Evolutionary conservation across 2,797 vertebrate genomes (phyloP).

Genomic region (Halcyon smyrnensis): DNA sequence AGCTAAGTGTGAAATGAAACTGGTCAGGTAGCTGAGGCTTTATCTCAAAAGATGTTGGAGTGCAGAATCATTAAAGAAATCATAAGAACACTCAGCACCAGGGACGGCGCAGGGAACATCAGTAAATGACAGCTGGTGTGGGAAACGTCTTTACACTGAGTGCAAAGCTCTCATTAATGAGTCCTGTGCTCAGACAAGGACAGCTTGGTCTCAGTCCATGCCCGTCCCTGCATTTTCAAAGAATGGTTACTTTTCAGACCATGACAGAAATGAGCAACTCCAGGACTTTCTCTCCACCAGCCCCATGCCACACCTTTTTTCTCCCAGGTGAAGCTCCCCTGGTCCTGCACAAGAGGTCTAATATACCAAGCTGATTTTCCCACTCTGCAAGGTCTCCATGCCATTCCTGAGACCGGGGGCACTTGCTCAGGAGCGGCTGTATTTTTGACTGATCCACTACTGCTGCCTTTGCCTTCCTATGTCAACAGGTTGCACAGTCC

Average conservation of each 20-base stretch:
- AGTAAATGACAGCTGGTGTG: fast-evolving
- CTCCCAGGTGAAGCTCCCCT: background rate
- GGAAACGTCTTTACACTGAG: background rate
- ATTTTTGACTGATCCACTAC: background rate
- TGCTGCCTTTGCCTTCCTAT: background rate
- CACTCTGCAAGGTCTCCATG: background rate
- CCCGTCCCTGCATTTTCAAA: background rate
- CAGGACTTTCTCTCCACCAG: background rate
- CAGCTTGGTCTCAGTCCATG: background rate
- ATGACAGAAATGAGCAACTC: background rate
- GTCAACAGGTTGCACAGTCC: background rate
- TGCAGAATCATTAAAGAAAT: background rate
- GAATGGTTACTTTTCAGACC: background rate
- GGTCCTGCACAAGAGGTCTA: background rate
- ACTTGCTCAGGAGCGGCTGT: background rate
- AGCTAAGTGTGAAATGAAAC: background rate
- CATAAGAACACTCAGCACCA: background rate
- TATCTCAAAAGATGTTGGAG: background rate
- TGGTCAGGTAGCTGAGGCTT: background rate
- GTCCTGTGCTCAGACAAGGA: background rate
- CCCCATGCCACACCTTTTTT: background rate
- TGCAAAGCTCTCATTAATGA: background rate
- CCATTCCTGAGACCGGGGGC: background rate
- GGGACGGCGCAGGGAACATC: background rate
- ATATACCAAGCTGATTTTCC: fast-evolving